A percentile compares a stretch with the other conserved stretches of the same genome.
phyloP scores from a whole-genome alignment of 2,113 vertebrate species.

The Xiphophorus hellerii region DNA sequence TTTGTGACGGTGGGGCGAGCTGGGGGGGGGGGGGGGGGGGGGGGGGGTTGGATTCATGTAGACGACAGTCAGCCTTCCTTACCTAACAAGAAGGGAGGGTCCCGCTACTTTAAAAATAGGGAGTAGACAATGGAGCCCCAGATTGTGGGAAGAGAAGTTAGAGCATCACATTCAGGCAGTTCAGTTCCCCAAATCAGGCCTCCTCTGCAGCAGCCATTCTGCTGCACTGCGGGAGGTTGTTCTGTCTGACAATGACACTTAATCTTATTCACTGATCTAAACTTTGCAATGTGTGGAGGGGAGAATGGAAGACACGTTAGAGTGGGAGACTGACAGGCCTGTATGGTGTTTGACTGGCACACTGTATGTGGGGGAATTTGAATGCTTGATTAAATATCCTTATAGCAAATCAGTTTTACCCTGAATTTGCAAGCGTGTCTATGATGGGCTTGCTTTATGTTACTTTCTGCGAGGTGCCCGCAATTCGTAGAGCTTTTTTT shows the following conservation, averaged over 20 bases:
- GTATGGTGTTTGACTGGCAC: conserved; percentile 29
- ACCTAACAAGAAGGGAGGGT: conserved; percentile 82
- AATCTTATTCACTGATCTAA: conserved; percentile 82
- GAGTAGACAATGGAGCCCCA: conserved; percentile 80
- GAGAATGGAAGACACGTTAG: not conserved
- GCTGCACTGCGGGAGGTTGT: conserved; percentile 86
- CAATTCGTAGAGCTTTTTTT: not conserved
- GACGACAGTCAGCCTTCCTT: conserved; percentile 77
- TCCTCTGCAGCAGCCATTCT: conserved; percentile 80
- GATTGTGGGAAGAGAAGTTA: conserved; percentile 85
- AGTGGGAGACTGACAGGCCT: conserved; percentile 29
- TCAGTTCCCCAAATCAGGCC: conserved; percentile 82
- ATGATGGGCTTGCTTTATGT: not conserved
- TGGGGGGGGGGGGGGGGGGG: not conserved
- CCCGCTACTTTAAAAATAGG: conserved; percentile 85
- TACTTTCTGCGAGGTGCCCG: too few species aligned
- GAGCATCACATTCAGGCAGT: conserved; percentile 79
- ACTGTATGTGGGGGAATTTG: conserved; percentile 45
- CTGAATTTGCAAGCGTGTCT: not conserved
- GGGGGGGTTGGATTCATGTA: conserved; percentile 64
- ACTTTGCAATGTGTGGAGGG: conserved; percentile 82
- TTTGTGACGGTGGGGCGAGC: conserved; percentile 12
- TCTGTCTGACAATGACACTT: conserved; percentile 92
- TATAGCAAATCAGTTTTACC: not conserved
- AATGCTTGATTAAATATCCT: conserved; percentile 9